Percentiles rank a stretch among this genome's conserved stretches.
Evolutionary conservation across 92 coral and sea anemone species (phyloP).

Genomic region (Scolanthus callimorphus): DNA sequence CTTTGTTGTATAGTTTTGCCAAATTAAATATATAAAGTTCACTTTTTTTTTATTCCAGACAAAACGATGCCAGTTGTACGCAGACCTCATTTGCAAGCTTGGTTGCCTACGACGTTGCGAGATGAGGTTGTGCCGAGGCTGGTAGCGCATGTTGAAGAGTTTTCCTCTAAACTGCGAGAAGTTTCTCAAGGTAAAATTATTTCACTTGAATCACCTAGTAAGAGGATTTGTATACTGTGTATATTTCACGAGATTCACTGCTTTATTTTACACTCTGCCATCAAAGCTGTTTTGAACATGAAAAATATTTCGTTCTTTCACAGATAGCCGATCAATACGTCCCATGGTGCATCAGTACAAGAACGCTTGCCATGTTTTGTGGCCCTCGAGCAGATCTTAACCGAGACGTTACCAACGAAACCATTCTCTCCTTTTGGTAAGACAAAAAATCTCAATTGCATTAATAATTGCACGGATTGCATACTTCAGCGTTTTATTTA

Average conservation of each 20-base stretch:
- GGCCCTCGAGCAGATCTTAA: constrained; percentile 17
- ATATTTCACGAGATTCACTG: too few species aligned
- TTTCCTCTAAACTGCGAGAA: neutral
- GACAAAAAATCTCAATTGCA: too few species aligned
- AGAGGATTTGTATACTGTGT: too few species aligned
- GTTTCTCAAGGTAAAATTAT: neutral
- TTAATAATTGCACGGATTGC: too few species aligned
- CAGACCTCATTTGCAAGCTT: too few species aligned
- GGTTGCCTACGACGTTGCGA: neutral
- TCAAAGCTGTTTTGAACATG: neutral
- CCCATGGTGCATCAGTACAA: constrained; percentile 6
- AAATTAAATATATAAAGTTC: too few species aligned
- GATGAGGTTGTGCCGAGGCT: neutral
- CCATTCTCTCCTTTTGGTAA: neutral
- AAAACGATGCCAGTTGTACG: too few species aligned
- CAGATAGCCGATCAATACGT: neutral
- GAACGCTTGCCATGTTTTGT: constrained; percentile 15
- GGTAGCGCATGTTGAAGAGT: neutral
- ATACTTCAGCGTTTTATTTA: too few species aligned
- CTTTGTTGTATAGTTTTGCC: too few species aligned
- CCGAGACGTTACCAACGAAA: neutral
- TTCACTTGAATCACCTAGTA: too few species aligned
- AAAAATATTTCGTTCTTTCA: neutral
- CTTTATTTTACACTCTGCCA: too few species aligned
- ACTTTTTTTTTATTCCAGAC: neutral